Percentiles rank a stretch among this genome's conserved stretches.
Evolutionary conservation across 2,888 invertebrate species (phyloP).

Genomic region (Neelides folsomi): DNA sequence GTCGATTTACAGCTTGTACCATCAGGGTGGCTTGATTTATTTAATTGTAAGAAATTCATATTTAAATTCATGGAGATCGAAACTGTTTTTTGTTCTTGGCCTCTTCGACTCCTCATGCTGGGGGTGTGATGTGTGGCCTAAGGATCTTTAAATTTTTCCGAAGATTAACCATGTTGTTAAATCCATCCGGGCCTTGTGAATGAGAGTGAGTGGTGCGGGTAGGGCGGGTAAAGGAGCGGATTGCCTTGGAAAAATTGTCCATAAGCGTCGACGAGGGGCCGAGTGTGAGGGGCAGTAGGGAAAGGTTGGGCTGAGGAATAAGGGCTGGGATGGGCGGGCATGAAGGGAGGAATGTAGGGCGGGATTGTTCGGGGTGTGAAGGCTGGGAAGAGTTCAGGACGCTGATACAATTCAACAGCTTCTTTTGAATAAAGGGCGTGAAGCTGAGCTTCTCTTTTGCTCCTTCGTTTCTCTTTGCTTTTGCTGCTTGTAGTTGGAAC

Average conservation of each 20-base stretch:
- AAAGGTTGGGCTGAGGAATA: constrained; percentile 18
- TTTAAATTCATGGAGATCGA: no score
- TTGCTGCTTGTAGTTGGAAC: constrained; percentile 22
- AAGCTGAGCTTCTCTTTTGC: constrained; percentile 11
- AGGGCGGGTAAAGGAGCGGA: constrained; percentile 27
- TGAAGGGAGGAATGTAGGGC: constrained; percentile 29
- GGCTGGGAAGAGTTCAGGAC: constrained; percentile 20
- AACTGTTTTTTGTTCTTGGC: no score
- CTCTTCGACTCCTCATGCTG: no score
- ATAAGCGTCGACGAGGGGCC: constrained; percentile 24
- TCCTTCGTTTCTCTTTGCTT: constrained; percentile 27
- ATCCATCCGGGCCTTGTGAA: constrained; percentile 3
- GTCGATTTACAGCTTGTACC: no score
- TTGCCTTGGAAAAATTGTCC: constrained; percentile 30
- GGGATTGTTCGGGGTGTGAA: constrained; percentile 24
- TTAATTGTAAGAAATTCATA: no score
- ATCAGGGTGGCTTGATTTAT: no score
- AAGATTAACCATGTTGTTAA: background rate
- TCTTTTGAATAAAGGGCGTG: constrained; percentile 18
- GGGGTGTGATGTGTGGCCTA: no score
- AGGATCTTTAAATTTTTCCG: no score
- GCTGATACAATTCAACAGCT: constrained; percentile 23
- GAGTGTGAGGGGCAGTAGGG: constrained; percentile 23
- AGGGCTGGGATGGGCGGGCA: constrained; percentile 27
- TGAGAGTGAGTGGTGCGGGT: constrained; percentile 11